phyloP scores from a whole-genome alignment of 1,140 invertebrate species.

The Helicoverpa zea region DNA sequence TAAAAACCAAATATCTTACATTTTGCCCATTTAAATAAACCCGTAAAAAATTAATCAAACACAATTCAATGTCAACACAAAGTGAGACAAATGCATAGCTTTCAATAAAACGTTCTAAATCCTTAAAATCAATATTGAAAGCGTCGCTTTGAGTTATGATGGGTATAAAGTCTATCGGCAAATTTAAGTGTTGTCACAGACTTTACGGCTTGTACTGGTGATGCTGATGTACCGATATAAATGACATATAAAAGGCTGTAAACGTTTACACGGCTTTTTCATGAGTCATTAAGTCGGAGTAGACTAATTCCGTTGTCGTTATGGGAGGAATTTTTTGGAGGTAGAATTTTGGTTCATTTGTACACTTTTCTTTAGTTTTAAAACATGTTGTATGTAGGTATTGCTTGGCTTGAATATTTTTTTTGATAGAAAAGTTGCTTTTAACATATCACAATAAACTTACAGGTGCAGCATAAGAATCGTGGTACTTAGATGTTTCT shows the following conservation, averaged over 20 bases:
- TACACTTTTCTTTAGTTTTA: too few species aligned
- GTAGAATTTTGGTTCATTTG: neutral
- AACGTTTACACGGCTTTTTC: constrained; percentile 28
- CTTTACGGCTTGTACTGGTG: constrained; percentile 11
- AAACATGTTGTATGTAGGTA: too few species aligned
- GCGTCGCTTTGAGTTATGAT: constrained; percentile 5
- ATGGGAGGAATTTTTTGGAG: neutral
- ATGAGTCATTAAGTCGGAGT: constrained; percentile 4
- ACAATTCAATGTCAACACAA: too few species aligned
- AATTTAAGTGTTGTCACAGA: constrained; percentile 40
- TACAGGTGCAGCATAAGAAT: too few species aligned
- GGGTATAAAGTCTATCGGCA: constrained; percentile 19
- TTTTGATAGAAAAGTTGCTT: too few species aligned
- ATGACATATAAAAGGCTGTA: constrained; percentile 21
- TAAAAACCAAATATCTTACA: neutral
- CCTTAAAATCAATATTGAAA: constrained; percentile 23
- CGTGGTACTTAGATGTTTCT: too few species aligned
- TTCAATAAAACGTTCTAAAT: neutral
- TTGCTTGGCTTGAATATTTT: too few species aligned
- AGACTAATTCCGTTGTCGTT: constrained; percentile 22
- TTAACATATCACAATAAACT: too few species aligned
- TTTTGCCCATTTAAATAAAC: neutral
- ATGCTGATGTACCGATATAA: constrained; percentile 21
- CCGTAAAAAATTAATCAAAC: too few species aligned
- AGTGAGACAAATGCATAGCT: too few species aligned